phyloP scores from a whole-genome alignment of 2,113 vertebrate species.

The Recurvirostra avosetta region DNA sequence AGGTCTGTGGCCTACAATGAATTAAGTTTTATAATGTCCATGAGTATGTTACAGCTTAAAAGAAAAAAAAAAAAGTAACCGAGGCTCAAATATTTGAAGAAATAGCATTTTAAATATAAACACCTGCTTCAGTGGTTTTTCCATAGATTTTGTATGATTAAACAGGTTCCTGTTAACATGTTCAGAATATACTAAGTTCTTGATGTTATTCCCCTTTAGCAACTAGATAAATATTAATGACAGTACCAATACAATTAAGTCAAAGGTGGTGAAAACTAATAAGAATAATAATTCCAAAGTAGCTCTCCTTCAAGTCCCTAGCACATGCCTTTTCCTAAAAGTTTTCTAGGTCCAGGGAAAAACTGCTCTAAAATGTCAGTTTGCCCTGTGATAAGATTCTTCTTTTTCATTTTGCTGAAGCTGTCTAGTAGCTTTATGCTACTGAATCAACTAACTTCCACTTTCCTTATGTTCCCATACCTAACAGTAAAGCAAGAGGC shows the following conservation, averaged over 20 bases:
- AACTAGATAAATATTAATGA: neutral
- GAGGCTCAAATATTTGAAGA: neutral
- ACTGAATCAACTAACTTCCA: neutral
- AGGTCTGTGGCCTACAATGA: conserved; percentile 75
- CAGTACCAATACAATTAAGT: neutral
- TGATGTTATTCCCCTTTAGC: neutral
- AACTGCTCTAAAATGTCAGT: neutral
- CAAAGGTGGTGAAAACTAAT: neutral
- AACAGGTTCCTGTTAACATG: neutral
- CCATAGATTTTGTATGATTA: neutral
- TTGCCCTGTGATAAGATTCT: neutral
- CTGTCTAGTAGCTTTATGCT: neutral
- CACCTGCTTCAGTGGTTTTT: neutral
- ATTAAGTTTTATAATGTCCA: neutral
- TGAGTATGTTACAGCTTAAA: neutral
- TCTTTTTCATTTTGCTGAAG: neutral
- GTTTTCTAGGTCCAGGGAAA: neutral
- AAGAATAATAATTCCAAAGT: neutral
- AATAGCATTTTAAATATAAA: neutral
- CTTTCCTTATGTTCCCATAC: neutral
- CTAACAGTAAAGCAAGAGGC: neutral
- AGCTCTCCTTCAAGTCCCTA: neutral
- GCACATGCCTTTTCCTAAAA: neutral
- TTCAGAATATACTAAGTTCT: neutral
- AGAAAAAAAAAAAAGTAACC: neutral